Base-by-base conservation (phyloP, 2,888 invertebrate genomes). In the Microctonus aethiopoides region DNA sequence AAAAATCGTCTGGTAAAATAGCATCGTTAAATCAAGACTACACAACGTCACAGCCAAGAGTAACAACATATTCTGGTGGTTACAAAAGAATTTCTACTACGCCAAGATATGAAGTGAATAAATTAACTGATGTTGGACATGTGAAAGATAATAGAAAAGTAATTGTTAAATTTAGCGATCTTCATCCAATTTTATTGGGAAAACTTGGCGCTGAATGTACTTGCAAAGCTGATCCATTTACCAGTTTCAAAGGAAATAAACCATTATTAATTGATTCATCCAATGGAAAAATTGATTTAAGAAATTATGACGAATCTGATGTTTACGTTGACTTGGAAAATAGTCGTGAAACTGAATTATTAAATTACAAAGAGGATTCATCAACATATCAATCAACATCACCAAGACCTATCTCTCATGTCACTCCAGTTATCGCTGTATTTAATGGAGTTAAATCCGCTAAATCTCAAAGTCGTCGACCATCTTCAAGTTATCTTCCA, bases 131-230 rank as follows among this genome's bases (percentile, higher is more conserved):
- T 10, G 9, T 62, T 10, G 64, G 13, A 10, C 63, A 16, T 29
- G 26, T 60, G n/a, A 76, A 72, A 65, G 70, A 68, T 10, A 89
- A 88, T 77, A 88, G 89, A 41, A 80, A 81, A 51, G 89, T 91
- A 9, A 90, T 92, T 1, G 90, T 92, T 0, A 92, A 92, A 83
- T 89, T 91, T 73, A 93, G 92, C 76, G 93, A 93, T 76, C 90
- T 92, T 76, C 92, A 93, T 83, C 93, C 93, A 0, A 85, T 93
- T 9, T 87, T 93, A 20, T 89, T 93, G 0, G 89, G 91, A 51
- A 93, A 93, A 86, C 86, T 93, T 11, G 92, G 92, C 2, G 93
- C 93, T 3, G 92, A 93, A 65, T 93, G 93, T 76, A 92, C 92
- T 67, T 93, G 93, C 79, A 84, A 79, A 41, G 81, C 81, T 0